Evolutionary conservation across 2,113 vertebrate species (phyloP).

Genomic region (Penelope pileata): DNA sequence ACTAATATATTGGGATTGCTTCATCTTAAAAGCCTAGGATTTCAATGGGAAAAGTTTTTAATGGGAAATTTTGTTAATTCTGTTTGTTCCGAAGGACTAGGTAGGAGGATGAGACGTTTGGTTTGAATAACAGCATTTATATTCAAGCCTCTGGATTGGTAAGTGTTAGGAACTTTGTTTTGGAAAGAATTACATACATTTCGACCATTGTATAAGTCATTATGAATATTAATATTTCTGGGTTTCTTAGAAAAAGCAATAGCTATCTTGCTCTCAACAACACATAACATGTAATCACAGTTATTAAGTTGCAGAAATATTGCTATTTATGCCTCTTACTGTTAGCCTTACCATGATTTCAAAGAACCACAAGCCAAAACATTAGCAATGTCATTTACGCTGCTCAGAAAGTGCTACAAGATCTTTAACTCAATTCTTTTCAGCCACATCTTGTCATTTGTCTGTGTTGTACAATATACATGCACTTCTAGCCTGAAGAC

Average conservation of each 20-base stretch:
- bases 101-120: neutral
- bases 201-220: neutral
- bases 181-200: neutral
- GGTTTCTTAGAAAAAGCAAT: neutral
- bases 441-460: neutral
- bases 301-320: neutral
- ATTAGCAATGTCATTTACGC: neutral
- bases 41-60: neutral
- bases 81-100: neutral
- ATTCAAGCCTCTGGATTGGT: neutral
- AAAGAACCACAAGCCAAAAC: neutral
- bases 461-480: neutral
- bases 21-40: neutral
- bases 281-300: neutral
- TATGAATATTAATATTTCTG: neutral
- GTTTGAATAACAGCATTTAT: neutral
- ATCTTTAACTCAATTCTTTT: conserved; percentile 1
- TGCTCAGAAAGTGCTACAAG: neutral
- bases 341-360: neutral
- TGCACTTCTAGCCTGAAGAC: neutral
- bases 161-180: neutral
- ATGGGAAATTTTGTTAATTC: neutral
- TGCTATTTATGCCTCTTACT: neutral
- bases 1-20: neutral
- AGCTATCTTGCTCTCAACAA: neutral